These are phyloP conservation scores for Phyllotis vaccarum DNA, from an alignment of 2,797 vertebrate genomes.

Conservation along the genomic window DNA sequence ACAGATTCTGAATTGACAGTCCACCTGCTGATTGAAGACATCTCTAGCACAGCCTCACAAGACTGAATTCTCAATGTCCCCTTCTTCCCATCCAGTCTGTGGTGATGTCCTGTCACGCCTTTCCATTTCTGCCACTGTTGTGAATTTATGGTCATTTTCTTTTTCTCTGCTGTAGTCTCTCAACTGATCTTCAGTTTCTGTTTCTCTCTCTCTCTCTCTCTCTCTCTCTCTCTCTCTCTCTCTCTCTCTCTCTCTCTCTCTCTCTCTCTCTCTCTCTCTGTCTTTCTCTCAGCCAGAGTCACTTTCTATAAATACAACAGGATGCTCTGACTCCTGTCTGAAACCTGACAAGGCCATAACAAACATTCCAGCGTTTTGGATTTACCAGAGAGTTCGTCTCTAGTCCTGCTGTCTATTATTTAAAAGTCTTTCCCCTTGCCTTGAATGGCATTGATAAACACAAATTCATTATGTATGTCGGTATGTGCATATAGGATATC, in stretches of 20 bases:
- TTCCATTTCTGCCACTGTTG: too few relatives aligned
- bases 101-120: too few relatives aligned
- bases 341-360: not conserved
- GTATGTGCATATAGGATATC: not conserved
- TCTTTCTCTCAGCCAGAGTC: not conserved
- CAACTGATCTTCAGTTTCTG: not conserved
- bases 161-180: not conserved
- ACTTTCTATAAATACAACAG: not conserved
- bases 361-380: not conserved
- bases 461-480: not conserved
- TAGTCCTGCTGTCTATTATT: not conserved
- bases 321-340: not conserved
- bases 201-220: not conserved
- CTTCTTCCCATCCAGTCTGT: not conserved
- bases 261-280: too few relatives aligned
- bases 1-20: not conserved
- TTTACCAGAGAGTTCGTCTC: not conserved
- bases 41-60: not conserved
- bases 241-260: not conserved
- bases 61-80: not conserved
- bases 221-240: not conserved
- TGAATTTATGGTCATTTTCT: not conserved
- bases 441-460: not conserved
- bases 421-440: not conserved
- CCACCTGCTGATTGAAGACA: not conserved